Evolutionary conservation across 2,888 invertebrate genomes (phyloP).

Genomic region (Meghimatium bilineatum): DNA sequence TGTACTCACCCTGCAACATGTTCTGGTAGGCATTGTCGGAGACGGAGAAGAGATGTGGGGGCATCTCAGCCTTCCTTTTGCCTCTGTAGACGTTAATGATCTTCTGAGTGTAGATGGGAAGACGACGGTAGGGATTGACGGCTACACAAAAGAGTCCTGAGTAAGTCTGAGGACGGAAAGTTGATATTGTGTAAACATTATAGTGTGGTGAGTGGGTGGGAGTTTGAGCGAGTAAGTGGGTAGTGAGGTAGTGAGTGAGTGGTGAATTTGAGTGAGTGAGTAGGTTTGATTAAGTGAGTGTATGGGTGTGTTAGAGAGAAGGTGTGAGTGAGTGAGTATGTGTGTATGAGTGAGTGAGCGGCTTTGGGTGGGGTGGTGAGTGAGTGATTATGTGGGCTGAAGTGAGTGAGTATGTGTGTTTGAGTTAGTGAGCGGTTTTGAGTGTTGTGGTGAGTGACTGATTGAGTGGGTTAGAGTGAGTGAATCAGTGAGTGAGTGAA

Average conservation of each 20-base stretch:
- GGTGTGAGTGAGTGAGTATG: background rate
- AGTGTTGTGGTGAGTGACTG: no score
- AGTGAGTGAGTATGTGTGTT: background rate
- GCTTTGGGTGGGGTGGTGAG: no score
- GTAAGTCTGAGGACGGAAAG: slow-evolving; percentile 89
- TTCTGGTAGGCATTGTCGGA: slow-evolving; percentile 99
- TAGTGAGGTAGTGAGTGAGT: background rate
- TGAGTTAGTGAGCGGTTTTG: background rate
- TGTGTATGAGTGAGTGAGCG: background rate
- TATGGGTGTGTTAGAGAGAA: no score
- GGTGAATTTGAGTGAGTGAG: no score
- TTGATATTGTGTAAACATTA: no score
- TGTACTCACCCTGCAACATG: slow-evolving; percentile 80
- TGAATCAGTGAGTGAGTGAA: no score
- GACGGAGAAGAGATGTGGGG: slow-evolving; percentile 99
- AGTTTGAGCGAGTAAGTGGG: background rate
- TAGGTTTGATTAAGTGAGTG: no score
- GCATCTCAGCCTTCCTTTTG: slow-evolving; percentile 99
- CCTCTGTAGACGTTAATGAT: slow-evolving; percentile 99
- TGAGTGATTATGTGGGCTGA: background rate
- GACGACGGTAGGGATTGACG: slow-evolving; percentile 99
- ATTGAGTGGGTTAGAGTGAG: no score
- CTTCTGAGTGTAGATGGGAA: slow-evolving; percentile 97
- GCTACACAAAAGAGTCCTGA: slow-evolving; percentile 99
- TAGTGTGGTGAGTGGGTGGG: background rate